Evolutionary conservation across 2,113 vertebrate genomes (phyloP).

Genomic region (Ahaetulla prasina): DNA sequence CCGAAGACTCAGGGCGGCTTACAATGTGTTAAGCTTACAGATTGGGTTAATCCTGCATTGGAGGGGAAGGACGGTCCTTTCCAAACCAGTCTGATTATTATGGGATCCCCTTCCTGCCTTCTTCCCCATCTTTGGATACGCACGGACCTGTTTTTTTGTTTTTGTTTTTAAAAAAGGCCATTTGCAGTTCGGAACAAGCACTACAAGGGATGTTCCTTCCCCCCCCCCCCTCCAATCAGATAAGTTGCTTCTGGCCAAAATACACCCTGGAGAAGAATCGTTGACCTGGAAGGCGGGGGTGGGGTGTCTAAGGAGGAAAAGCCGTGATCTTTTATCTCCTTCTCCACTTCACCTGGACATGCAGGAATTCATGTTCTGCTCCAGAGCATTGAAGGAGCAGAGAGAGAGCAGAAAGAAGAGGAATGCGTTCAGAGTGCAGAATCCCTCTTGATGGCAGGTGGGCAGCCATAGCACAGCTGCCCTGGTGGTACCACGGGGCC

Average conservation of each 20-base stretch:
- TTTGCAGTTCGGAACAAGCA: neutral
- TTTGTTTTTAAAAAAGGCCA: too few species aligned
- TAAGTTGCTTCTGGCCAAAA: conserved; percentile 1
- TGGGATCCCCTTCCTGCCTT: too few species aligned
- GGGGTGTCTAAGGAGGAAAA: neutral
- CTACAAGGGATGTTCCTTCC: neutral
- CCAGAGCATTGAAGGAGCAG: neutral
- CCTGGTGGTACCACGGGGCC: neutral
- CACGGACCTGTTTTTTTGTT: too few species aligned
- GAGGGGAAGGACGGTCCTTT: neutral
- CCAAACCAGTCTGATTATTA: too few species aligned
- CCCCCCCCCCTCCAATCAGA: neutral
- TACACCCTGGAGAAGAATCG: neutral
- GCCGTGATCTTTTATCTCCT: neutral
- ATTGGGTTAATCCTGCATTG: neutral
- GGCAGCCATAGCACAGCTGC: too few species aligned
- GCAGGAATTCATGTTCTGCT: neutral
- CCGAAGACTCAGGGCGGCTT: too few species aligned
- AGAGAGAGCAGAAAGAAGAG: neutral
- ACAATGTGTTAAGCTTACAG: too few species aligned
- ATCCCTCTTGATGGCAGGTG: neutral
- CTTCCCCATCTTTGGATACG: too few species aligned
- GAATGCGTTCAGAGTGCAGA: neutral
- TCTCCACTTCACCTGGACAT: neutral
- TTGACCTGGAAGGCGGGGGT: neutral